Evolutionary conservation across 1,140 invertebrate genomes (phyloP).

Genomic region (Bombus difficillimus): DNA sequence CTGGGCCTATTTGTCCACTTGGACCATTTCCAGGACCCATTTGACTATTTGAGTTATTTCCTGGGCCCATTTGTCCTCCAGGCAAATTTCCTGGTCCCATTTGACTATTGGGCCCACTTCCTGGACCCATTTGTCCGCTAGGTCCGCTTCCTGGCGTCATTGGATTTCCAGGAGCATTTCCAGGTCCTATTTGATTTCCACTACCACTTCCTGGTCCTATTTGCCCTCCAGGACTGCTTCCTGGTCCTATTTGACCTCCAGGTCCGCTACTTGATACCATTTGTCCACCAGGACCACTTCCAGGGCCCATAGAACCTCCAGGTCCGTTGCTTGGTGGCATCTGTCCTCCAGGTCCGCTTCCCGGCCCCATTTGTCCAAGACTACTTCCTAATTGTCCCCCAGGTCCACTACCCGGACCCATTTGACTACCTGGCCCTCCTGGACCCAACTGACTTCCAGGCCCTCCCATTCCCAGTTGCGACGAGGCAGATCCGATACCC

Average conservation of each 20-base stretch:
- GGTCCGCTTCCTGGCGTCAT: conserved; percentile 58
- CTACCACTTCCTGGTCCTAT: conserved; percentile 54
- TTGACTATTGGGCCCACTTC: conserved; percentile 59
- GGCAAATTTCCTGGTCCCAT: conserved; percentile 56
- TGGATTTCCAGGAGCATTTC: conserved; percentile 49
- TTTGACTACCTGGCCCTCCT: conserved; percentile 48
- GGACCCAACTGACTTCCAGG: conserved; percentile 63
- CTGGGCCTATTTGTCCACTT: conserved; percentile 47
- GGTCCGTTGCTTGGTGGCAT: conserved; percentile 55
- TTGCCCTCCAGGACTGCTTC: conserved; percentile 52
- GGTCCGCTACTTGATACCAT: conserved; percentile 56
- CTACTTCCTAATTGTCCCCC: conserved; percentile 52
- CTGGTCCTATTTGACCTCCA: conserved; percentile 56
- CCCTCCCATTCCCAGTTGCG: conserved; percentile 64
- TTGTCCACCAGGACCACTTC: conserved; percentile 48
- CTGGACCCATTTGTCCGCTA: conserved; percentile 57
- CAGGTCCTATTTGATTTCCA: conserved; percentile 57
- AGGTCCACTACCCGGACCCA: conserved; percentile 59
- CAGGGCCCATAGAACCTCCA: conserved; percentile 52
- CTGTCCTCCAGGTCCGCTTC: conserved; percentile 52
- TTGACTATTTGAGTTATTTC: conserved; percentile 58
- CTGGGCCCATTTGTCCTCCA: conserved; percentile 53
- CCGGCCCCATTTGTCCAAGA: conserved; percentile 63
- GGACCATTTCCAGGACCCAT: conserved; percentile 65
- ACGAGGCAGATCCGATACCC: conserved; percentile 47